A percentile compares a stretch with the other conserved stretches of the same genome.
These are phyloP conservation scores for Protobothrops mucrosquamatus DNA, from an alignment of 2,113 vertebrate genomes.

Conservation along the genomic window DNA sequence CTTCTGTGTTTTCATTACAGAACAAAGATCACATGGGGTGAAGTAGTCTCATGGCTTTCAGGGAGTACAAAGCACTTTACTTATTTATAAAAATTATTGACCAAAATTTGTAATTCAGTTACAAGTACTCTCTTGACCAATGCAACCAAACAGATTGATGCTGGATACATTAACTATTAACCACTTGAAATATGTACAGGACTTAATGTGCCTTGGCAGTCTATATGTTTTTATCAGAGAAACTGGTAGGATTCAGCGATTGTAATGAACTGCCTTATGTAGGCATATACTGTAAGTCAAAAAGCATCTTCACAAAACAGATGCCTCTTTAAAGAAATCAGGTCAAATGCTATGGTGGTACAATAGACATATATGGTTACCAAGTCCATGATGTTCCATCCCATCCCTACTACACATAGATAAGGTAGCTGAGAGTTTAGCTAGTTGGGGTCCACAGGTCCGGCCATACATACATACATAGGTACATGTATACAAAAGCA, in stretches of 20 bases:
- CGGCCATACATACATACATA: background rate
- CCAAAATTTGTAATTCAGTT: constrained; percentile 13
- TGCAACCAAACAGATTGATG: background rate
- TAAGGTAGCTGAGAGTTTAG: background rate
- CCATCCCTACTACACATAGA: background rate
- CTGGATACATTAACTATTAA: constrained; percentile 15
- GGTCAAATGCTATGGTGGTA: background rate
- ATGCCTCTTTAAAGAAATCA: background rate
- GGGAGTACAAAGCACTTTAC: constrained; percentile 36
- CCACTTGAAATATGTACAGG: background rate
- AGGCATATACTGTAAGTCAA: background rate
- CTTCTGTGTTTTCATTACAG: background rate
- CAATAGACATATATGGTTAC: background rate
- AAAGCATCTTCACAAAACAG: background rate
- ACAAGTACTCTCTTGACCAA: background rate
- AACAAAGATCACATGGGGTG: constrained; percentile 25
- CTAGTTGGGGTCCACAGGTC: background rate
- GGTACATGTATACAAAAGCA: too few relatives aligned
- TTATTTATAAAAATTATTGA: constrained; percentile 55
- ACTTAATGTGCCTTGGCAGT: background rate
- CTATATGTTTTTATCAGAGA: background rate
- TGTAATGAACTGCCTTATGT: background rate
- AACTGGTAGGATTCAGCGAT: background rate
- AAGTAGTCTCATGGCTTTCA: constrained; percentile 31
- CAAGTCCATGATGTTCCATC: background rate